Percentiles rank a stretch among this genome's conserved stretches.
Conservation (phyloP, 2,113 vertebrate species). For the Rhegmatorhina hoffmannsi region DNA sequence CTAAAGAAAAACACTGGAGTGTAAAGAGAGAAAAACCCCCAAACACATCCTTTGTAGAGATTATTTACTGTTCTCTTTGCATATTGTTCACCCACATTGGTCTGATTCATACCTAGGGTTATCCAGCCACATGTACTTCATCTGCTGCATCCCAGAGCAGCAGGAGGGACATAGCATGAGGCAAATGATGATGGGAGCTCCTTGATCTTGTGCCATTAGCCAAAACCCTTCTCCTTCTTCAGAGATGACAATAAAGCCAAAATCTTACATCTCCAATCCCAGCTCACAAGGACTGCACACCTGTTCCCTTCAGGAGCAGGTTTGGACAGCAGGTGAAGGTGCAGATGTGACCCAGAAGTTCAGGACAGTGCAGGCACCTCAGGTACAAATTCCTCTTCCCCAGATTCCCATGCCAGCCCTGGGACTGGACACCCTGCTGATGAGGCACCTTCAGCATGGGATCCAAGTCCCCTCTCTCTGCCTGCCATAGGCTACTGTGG, state of each 20-base stretch:
- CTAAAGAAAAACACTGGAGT: background rate
- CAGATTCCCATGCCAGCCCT: background rate
- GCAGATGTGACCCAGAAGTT: background rate
- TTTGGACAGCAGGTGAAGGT: rapidly evolving
- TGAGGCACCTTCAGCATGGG: background rate
- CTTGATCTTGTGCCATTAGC: background rate
- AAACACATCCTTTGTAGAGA: background rate
- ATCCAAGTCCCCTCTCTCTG: background rate
- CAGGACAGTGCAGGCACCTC: background rate
- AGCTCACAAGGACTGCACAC: background rate
- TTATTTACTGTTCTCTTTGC: background rate
- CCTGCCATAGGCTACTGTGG: background rate
- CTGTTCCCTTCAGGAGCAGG: background rate
- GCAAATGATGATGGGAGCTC: background rate
- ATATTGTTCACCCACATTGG: background rate
- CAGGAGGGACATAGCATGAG: background rate
- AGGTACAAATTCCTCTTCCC: background rate
- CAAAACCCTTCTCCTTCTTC: background rate
- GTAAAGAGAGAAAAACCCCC: background rate
- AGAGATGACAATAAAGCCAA: background rate
- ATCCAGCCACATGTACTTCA: background rate
- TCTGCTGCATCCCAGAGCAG: background rate
- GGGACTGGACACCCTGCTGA: background rate
- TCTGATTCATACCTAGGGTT: background rate
- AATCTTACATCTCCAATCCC: background rate